Percentiles rank a stretch among this genome's conserved stretches.
Conservation (phyloP, 2,888 invertebrate species). For the Quadroppia sp. region DNA sequence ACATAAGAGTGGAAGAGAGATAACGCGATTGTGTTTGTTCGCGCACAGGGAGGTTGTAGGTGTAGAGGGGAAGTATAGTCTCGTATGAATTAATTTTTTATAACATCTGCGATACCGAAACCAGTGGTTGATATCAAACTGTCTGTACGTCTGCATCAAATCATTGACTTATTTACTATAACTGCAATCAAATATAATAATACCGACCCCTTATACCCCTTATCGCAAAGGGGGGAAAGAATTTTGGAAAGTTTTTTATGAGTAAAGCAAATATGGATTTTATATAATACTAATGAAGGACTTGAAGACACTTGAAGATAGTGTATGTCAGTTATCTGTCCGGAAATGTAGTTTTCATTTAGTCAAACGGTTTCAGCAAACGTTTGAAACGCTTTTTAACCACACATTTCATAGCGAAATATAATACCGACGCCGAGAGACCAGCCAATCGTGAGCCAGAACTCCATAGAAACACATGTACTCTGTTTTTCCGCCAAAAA, state of each 20-base stretch:
- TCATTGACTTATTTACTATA: background rate
- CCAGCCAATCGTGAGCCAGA: background rate
- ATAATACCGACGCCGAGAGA: background rate
- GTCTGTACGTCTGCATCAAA: background rate
- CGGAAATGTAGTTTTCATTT: background rate
- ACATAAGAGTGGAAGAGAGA: background rate
- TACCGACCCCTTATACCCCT: too few species aligned
- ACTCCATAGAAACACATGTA: background rate
- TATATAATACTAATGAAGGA: background rate
- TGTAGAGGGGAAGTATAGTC: background rate
- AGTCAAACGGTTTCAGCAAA: background rate
- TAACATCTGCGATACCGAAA: slow-evolving; percentile 7
- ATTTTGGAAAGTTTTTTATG: too few species aligned
- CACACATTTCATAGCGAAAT: background rate
- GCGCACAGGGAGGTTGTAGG: too few species aligned
- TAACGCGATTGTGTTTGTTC: too few species aligned
- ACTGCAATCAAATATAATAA: too few species aligned
- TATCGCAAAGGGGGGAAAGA: too few species aligned
- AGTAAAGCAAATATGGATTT: background rate
- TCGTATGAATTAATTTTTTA: background rate
- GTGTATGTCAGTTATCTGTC: background rate
- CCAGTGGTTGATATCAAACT: slow-evolving; percentile 11
- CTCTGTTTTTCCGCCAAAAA: slow-evolving; percentile 31
- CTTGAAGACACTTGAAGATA: background rate
- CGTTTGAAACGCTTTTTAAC: slow-evolving; percentile 12